phyloP scores from a whole-genome alignment of 2,888 invertebrate species.

The Nymphalis polychloros region DNA sequence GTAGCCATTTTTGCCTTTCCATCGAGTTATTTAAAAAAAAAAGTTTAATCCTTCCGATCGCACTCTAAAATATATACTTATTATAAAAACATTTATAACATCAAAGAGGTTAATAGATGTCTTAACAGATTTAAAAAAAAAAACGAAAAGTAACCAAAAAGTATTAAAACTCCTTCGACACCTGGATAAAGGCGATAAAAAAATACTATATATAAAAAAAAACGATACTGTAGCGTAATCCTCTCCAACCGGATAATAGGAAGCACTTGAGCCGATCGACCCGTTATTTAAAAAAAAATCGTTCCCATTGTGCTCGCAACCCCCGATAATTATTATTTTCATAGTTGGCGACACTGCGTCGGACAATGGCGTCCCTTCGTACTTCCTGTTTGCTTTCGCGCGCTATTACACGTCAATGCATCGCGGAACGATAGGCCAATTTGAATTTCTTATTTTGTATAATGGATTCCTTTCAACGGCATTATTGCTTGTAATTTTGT shows the following conservation, averaged over 20 bases:
- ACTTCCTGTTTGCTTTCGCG: constrained; percentile 81
- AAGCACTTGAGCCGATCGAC: constrained; percentile 78
- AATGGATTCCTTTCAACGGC: constrained; percentile 67
- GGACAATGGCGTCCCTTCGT: constrained; percentile 72
- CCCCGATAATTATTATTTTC: constrained; percentile 81
- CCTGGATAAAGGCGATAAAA: constrained; percentile 62
- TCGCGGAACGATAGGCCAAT: constrained; percentile 72
- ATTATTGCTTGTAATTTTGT: constrained; percentile 67
- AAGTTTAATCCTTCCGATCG: constrained; percentile 17
- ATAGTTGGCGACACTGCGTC: constrained; percentile 78
- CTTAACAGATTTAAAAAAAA: constrained; percentile 60
- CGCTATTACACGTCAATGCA: constrained; percentile 80
- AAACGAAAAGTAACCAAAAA: constrained; percentile 60
- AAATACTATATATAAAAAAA: constrained; percentile 54
- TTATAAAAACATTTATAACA: constrained; percentile 9
- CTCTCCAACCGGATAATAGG: constrained; percentile 72
- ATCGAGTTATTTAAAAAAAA: background rate
- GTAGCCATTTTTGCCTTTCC: background rate
- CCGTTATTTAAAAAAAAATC: constrained; percentile 71
- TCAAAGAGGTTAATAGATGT: constrained; percentile 25
- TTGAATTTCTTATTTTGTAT: constrained; percentile 66
- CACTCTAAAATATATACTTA: constrained; percentile 7
- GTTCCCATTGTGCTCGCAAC: constrained; percentile 68
- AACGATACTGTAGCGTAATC: constrained; percentile 74
- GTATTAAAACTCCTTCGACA: constrained; percentile 74